Evolutionary conservation across 2,113 vertebrate species (phyloP), one percentile per base, ranked within the genome.

Genomic region (Cyphomyrus discorhynchus): DNA sequence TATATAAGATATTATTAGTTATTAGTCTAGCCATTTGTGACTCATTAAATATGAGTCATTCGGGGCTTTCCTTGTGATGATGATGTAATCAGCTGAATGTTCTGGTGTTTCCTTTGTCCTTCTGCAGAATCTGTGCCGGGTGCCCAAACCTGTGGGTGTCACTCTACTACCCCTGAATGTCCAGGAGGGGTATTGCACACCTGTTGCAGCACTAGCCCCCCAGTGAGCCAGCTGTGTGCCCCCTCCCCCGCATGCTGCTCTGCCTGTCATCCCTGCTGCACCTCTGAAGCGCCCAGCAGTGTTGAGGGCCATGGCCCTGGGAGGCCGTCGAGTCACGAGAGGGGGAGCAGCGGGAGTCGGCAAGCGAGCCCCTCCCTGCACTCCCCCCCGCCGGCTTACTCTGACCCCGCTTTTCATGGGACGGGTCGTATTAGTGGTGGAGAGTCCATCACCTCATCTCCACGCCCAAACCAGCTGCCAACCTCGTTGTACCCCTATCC

Each of bases 321-420:
- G 35, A 42, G 86, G 24, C 88, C 90, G 6, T 86, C 91, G 86
- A 93, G 35, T 49, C 92, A 94, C n/a, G 96, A 96, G 1, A 94
- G 95, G 77, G 46, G 87, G 50, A 85, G 94, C 88, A 42, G 74
- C 5, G 94, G 94, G 7, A 96, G 46, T 42, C 77, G 95, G 7
- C 90, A 94, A 88, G 94, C 96, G 2, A 24, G 90, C n/a, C 93
- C 94, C 0, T 91, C 93, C 0, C 89, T 47, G 88, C 94, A 96
- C 80, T 92, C 94, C 1, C 88, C 24, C 77, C 91, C 66, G 53
- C 82, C 3, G 56, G 35, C 27, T n/a, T 39, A 83, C 56, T 52
- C 74, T 7, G 74, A 80, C 13, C 13, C 74, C 17, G 15, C 74
- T 42, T 80, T 80, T 80, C 74, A 27, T 35, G 74, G 74, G 35